Conservation (phyloP, 2,113 vertebrate species). For the Gymnocephalus cernua region DNA sequence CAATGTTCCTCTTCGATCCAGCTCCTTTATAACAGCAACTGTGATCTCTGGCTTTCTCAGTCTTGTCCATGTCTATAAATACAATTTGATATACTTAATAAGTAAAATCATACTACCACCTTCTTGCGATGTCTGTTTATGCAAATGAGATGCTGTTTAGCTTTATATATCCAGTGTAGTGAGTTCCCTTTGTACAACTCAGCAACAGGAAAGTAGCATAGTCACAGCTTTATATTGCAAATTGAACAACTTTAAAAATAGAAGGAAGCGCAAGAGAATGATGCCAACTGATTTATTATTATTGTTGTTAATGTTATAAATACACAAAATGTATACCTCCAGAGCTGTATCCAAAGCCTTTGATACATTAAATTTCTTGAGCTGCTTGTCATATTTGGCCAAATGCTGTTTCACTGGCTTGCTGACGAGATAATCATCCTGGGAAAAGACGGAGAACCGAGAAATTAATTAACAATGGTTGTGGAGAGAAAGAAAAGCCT, state of each 20-base stretch:
- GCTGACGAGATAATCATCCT: slow-evolving; percentile 95
- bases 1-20: slow-evolving; percentile 93
- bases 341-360: slow-evolving; percentile 94
- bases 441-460: slow-evolving; percentile 17
- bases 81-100: background rate
- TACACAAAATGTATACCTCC: slow-evolving; percentile 80
- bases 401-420: slow-evolving; percentile 88
- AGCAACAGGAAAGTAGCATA: background rate
- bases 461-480: background rate
- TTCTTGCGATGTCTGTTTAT: background rate
- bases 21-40: slow-evolving; percentile 93
- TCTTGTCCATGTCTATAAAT: slow-evolving; percentile 81
- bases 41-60: slow-evolving; percentile 89
- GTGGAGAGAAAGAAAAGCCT: background rate
- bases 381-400: slow-evolving; percentile 90
- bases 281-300: background rate
- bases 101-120: background rate
- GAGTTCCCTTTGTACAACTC: background rate
- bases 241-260: background rate
- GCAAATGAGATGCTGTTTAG: background rate
- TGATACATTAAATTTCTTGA: slow-evolving; percentile 93
- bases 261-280: background rate
- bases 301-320: background rate
- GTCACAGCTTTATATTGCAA: background rate
- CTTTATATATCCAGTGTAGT: background rate